Base-by-base conservation (phyloP, 2,113 vertebrate genomes). In the Columbina picui region DNA sequence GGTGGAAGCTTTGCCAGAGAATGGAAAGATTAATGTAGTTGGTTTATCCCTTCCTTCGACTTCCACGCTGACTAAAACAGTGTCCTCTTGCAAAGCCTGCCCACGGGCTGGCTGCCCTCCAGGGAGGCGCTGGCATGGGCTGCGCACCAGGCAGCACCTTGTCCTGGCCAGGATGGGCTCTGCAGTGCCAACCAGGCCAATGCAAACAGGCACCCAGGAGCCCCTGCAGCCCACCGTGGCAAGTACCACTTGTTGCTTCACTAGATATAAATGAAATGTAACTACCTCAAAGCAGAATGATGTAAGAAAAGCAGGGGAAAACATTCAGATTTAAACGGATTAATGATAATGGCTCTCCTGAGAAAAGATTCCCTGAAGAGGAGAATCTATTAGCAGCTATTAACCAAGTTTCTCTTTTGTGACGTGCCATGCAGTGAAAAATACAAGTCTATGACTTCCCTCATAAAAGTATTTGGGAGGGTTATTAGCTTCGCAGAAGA, bases 131-230 rank as follows among this genome's bases (percentile, higher is more conserved):
- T 76, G 94, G 95, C 84, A 95, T 68, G 57, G 94, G 89, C 96
- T 84, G 95, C 85, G 95, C 55, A 96, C 97, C 98, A 97, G 95
- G 96, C 94, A 94, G 93, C 89, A 95, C 97, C 97, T 96, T 98
- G 97, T 98, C 94, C 96, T 20, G 8, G 36, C 94, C 97, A 97
- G 97, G 97, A 98, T 97, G 98, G 93, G 96, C 95, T 84, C 84
- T 69, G 96, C 96, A 90, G 97, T 89, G 84, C 95, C 86, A 95
- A 95, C 57, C 57, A 94, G 95, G 75, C 91, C 94, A 52, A 47
- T 93, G 97, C 94, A 96, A 96, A 97, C 75, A 50, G 89, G 1
- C 5, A 29, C 95, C 94, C 95, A 89, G 53, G 67, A 67, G 86
- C 86, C 91, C 74, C 89, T 64, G 67, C 88, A 84, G 77, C 68